phyloP scores from a whole-genome alignment of 1,140 invertebrate genomes.

The Hypothenemus hampei region DNA sequence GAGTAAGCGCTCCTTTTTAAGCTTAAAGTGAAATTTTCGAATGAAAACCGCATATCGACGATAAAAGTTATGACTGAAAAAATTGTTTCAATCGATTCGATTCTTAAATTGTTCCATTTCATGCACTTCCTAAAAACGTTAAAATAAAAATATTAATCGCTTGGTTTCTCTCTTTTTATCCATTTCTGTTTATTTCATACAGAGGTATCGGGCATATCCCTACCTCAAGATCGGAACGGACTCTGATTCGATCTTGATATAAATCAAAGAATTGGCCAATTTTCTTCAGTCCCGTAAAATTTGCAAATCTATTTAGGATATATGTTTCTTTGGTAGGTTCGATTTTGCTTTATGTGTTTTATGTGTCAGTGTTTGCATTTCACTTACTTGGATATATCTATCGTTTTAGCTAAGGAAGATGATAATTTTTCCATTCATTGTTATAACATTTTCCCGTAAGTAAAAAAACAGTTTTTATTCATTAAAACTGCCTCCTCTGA shows the following conservation, averaged over 20 bases:
- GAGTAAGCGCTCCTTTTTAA: background rate
- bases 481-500: background rate
- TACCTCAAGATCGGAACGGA: too few relatives aligned
- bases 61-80: constrained; percentile 19
- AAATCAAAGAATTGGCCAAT: constrained; percentile 26
- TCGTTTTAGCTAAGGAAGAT: constrained; percentile 26
- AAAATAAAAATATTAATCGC: constrained; percentile 28
- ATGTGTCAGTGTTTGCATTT: constrained; percentile 4
- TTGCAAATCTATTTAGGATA: too few relatives aligned
- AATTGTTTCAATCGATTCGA: constrained; percentile 34
- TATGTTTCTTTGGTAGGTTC: constrained; percentile 32
- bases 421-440: constrained; percentile 10
- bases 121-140: constrained; percentile 31
- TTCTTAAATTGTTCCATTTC: constrained; percentile 34
- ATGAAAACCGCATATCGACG: constrained; percentile 14
- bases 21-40: constrained; percentile 24
- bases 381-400: constrained; percentile 14
- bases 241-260: constrained; percentile 13
- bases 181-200: constrained; percentile 26
- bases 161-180: constrained; percentile 37
- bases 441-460: constrained; percentile 19
- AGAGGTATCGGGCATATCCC: constrained; percentile 15
- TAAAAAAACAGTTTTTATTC: constrained; percentile 11
- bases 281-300: constrained; percentile 23
- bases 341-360: constrained; percentile 18